These are phyloP conservation scores for Vimba vimba DNA, from an alignment of 2,113 vertebrate genomes.

Conservation along the genomic window DNA sequence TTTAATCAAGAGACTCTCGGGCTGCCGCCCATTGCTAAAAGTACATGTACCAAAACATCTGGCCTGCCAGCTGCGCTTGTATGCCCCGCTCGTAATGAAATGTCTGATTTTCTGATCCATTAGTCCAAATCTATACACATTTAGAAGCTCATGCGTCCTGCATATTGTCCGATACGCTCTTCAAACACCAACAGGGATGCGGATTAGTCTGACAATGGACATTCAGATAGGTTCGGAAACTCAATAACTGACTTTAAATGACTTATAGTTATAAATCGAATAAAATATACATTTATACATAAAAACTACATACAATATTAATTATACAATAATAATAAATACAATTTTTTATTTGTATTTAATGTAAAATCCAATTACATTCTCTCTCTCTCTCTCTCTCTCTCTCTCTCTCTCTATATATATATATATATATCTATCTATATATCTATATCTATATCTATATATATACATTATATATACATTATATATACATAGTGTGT, in stretches of 20 bases:
- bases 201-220: not conserved
- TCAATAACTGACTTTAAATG: not conserved
- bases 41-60: constrained; percentile 49
- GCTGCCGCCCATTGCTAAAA: constrained; percentile 31
- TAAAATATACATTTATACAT: too few relatives aligned
- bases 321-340: too few relatives aligned
- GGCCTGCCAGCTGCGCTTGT: constrained; percentile 38
- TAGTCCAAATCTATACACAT: constrained; percentile 41
- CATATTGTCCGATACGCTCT: constrained; percentile 29
- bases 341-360: too few relatives aligned
- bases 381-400: too few relatives aligned
- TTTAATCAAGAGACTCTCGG: constrained; percentile 56
- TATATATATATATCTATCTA: too few relatives aligned
- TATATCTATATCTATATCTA: too few relatives aligned
- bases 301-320: too few relatives aligned
- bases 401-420: too few relatives aligned
- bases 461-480: too few relatives aligned
- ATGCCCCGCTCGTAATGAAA: constrained; percentile 30
- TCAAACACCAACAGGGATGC: not conserved
- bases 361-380: too few relatives aligned
- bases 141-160: not conserved
- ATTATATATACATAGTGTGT: too few relatives aligned
- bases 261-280: not conserved
- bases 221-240: not conserved
- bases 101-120: constrained; percentile 55